Conservation (phyloP, 2,797 vertebrate genomes). For the Holocentrus rufus region DNA sequence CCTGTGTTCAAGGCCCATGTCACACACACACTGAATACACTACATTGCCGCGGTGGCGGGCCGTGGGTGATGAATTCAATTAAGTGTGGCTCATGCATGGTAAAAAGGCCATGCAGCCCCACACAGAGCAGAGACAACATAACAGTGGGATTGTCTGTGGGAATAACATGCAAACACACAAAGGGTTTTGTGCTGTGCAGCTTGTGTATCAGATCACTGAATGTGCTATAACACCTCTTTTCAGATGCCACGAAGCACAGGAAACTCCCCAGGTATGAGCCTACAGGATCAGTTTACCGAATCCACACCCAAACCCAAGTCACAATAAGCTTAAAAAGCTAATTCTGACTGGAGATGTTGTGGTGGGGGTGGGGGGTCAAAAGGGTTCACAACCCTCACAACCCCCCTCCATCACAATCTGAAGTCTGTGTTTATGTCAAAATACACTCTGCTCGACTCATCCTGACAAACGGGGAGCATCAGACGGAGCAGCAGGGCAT, state of each 20-base stretch:
- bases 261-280: slow-evolving; percentile 43
- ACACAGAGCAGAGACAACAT: slow-evolving; percentile 29
- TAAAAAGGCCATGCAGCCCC: slow-evolving; percentile 58
- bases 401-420: slow-evolving; percentile 33
- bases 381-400: slow-evolving; percentile 35
- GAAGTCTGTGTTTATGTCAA: slow-evolving; percentile 59
- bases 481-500: slow-evolving; percentile 5
- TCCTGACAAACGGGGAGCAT: slow-evolving; percentile 41
- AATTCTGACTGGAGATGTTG: neutral
- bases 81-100: slow-evolving; percentile 44
- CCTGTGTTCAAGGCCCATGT: slow-evolving; percentile 11
- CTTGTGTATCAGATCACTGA: slow-evolving; percentile 1
- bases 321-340: neutral
- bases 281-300: slow-evolving; percentile 33
- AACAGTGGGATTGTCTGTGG: slow-evolving; percentile 53
- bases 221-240: slow-evolving; percentile 11
- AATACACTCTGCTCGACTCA: slow-evolving; percentile 42
- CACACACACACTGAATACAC: too few species aligned
- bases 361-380: slow-evolving; percentile 38
- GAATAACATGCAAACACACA: slow-evolving; percentile 29
- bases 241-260: slow-evolving; percentile 10
- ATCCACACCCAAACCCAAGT: neutral
- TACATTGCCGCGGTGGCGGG: neutral
- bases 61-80: slow-evolving; percentile 48
- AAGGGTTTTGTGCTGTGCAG: slow-evolving; percentile 14